Evolutionary conservation across 1,140 invertebrate genomes (phyloP), one percentile per base, ranked within the genome.

Genomic region (Geopemphigus sp.): DNA sequence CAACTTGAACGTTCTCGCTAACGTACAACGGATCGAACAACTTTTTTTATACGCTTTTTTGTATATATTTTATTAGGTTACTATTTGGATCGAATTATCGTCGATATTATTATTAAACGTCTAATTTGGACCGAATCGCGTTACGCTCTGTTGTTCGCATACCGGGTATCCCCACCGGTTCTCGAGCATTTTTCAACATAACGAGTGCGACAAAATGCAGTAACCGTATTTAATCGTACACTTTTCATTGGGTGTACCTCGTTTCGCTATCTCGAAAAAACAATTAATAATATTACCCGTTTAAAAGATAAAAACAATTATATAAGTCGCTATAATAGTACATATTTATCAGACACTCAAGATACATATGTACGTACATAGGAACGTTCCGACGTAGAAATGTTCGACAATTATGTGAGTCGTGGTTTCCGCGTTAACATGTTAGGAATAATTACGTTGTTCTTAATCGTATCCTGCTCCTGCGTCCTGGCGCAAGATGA

Each of bases 271-370:
- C 59, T 63, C 17, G 17, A 63, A 63, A 63, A 29, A 63, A 24
- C 5, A 50, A 12, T 12, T 6, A 8, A 12, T 50, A 6, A 50
- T 45, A 50, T 50, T 50, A 59, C 26, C 19, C 1, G 29, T n/a
- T 63, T 19, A 29, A 63, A 63, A 68, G 66, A 68, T 68, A 68
- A 50, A 50, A 22, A 47, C 22, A 68, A 24, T 24, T 68, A 68
- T 47, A 0, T 47, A 47, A 24, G 12, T 68, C 24, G 0, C 6
- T 50, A 59, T 59, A 47, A 68, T 50, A 47, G 6, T 19, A 32
- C 17, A n/a, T 63, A 63, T 47, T 68, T 68, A 50, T 50, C 45
- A 24, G 14, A 47, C 39, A 68, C 66, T 68, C 0, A 22, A 68
- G 63, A 50, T 14, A 50, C 24, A 68, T 68, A 50, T 50, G n/a